These are phyloP conservation scores for Lumbricus terrestris DNA, from an alignment of 2,888 invertebrate species.

Conservation along the genomic window DNA sequence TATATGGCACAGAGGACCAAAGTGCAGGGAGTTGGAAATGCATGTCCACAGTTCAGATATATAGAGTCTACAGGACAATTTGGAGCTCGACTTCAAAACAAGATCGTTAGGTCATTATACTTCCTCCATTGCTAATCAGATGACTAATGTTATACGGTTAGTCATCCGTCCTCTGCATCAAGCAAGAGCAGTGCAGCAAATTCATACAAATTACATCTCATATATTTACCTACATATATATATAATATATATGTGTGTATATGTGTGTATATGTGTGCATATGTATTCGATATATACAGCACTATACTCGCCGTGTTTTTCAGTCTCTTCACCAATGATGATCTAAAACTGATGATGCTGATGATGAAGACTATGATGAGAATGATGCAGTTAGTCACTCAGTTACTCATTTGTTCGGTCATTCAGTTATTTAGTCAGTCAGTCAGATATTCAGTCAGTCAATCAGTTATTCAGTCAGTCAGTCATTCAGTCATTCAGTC, in stretches of 20 bases:
- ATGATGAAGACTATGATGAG: neutral
- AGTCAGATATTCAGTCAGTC: too few species aligned
- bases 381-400: neutral
- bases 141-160: neutral
- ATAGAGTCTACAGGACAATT: too few species aligned
- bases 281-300: too few species aligned
- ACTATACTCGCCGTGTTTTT: too few species aligned
- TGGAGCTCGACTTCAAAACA: neutral
- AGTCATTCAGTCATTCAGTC: neutral
- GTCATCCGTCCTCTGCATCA: neutral
- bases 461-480: too few species aligned
- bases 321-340: neutral
- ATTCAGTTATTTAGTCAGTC: too few species aligned
- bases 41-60: neutral
- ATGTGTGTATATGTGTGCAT: too few species aligned
- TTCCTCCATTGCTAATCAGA: neutral
- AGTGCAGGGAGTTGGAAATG: neutral
- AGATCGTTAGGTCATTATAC: neutral
- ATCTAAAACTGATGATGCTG: neutral
- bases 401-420: too few species aligned
- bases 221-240: too few species aligned
- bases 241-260: too few species aligned
- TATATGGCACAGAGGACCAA: neutral
- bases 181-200: neutral
- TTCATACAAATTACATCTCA: neutral